phyloP scores from a whole-genome alignment of 2,888 invertebrate species.

The Acheta domesticus region DNA sequence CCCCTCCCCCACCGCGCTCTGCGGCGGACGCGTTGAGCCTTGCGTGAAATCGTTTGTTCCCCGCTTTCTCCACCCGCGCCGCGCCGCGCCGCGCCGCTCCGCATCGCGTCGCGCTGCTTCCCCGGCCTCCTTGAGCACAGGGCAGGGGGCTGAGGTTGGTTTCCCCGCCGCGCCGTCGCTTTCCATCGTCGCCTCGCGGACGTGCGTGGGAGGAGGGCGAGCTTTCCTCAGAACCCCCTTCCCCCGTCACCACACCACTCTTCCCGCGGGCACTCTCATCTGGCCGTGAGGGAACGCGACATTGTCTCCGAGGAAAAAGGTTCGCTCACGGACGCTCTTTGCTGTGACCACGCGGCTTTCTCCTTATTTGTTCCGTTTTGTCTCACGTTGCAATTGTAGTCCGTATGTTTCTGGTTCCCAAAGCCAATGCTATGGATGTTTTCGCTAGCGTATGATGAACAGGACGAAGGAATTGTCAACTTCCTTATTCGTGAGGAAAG shows the following conservation, averaged over 20 bases:
- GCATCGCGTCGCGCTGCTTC: not conserved
- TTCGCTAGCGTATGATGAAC: not conserved
- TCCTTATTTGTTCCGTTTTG: constrained; percentile 7
- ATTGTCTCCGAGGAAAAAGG: not conserved
- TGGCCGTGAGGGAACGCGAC: not conserved
- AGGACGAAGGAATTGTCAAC: not conserved
- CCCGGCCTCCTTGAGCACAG: no score
- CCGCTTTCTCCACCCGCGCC: not conserved
- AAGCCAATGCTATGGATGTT: not conserved
- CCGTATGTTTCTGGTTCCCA: not conserved
- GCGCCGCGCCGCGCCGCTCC: not conserved
- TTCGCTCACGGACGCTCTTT: not conserved
- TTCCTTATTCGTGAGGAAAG: not conserved
- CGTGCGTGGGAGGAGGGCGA: no score
- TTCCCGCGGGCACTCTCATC: not conserved
- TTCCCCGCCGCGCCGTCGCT: no score
- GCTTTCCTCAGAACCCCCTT: no score
- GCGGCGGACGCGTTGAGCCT: not conserved
- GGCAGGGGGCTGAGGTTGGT: no score
- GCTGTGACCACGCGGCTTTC: not conserved
- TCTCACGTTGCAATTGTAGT: not conserved
- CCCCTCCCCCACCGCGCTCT: not conserved
- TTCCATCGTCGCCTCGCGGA: no score
- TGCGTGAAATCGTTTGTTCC: not conserved
- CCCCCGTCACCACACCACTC: not conserved